Evolutionary conservation across 1,140 invertebrate species (phyloP), one percentile per base, ranked within the genome.

Genomic region (Hyles euphorbiae): DNA sequence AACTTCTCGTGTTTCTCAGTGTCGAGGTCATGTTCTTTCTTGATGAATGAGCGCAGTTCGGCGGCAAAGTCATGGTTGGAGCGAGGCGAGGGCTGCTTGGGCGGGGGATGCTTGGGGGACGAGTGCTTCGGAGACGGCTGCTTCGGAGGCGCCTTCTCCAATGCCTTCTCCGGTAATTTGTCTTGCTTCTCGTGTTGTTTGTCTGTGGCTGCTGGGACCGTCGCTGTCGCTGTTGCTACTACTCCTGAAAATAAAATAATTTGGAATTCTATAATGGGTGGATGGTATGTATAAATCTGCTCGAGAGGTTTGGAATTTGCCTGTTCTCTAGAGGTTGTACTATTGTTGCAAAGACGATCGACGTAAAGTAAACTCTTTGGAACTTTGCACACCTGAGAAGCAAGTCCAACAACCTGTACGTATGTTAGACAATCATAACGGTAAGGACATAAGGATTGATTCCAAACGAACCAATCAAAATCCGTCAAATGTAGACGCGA

Each of bases 1-100:
- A 74, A 76, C 52, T 75, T 86, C 47, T 84, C 81, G 10, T 46
- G 33, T n/a, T 60, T 70, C 6, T 52, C 40, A 61, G 59, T 58
- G 34, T 56, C 53, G 5, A 67, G 47, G 71, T 61, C 2, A 47
- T 58, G 22, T 62, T 71, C 33, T 55, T 56, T 63, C 59, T 53
- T 58, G 12, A 10, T 22, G 48, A 43, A n/a, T 34, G 34, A 22
- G 55, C 45, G 46, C 54, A 61, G 8, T 45, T 52, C 51, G 8
- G 40, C 43, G 51, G 48, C 40, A 2, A 22, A 8, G 36, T 40
- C 36, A 48, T 50, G 48, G 22, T 67, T 63, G 47, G 34, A 45
- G 9, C 4, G 44, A 33, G 12, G 5, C 36, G 36, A 48, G 5
- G 44, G 48, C 34, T 51, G 50, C 36, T 65, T 67, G 46, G 61